These are phyloP conservation scores for Ashinkailepas kermadecensis DNA, from an alignment of 2,888 invertebrate species.

Conservation along the genomic window DNA sequence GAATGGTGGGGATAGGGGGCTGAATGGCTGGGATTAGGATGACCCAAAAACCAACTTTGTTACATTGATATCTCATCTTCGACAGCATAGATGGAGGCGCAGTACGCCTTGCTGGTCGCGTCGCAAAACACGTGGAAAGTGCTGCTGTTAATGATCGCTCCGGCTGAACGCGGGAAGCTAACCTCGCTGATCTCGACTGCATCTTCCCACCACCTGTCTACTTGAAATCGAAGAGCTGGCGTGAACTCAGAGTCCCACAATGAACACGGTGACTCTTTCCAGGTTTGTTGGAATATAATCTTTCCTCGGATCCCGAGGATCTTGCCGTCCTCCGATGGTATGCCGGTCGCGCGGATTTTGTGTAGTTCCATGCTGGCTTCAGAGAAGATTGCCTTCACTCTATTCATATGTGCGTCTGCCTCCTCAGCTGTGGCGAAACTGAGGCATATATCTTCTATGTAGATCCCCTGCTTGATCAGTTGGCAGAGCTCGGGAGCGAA, in stretches of 20 bases:
- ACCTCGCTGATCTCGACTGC: neutral
- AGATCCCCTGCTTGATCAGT: neutral
- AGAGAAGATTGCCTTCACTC: neutral
- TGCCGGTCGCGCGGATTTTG: neutral
- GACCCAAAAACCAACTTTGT: no score
- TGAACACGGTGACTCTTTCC: no score
- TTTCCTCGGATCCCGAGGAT: no score
- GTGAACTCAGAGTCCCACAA: no score
- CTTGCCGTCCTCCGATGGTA: neutral
- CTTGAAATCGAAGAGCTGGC: no score
- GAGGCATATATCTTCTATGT: neutral
- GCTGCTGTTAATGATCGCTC: neutral
- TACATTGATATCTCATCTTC: no score
- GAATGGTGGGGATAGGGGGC: no score
- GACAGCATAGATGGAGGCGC: no score
- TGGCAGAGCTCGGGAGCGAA: neutral
- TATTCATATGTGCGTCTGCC: neutral
- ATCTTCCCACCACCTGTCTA: neutral
- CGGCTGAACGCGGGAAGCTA: neutral
- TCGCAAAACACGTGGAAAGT: neutral
- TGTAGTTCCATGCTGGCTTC: no score
- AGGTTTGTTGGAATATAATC: no score
- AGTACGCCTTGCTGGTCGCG: neutral
- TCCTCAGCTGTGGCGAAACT: neutral
- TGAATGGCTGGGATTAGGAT: no score